These are phyloP conservation scores for Eueremaeus valkanovi DNA, from an alignment of 2,888 invertebrate species.

Conservation along the genomic window DNA sequence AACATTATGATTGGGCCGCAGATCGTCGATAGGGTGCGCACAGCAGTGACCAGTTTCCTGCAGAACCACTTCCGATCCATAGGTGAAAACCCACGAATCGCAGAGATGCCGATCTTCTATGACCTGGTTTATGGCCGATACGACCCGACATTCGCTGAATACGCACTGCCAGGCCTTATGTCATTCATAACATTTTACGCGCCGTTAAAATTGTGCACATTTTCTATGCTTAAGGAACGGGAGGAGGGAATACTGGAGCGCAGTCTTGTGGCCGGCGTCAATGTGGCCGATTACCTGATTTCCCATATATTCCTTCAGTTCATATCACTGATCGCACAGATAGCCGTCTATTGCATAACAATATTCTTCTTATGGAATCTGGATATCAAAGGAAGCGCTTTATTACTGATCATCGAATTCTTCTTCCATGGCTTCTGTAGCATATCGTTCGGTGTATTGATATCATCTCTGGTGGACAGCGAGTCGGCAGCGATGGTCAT, in stretches of 20 bases:
- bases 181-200: constrained; percentile 10
- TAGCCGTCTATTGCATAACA: not conserved
- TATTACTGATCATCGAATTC: not conserved
- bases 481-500: constrained; percentile 16
- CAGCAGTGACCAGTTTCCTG: not conserved
- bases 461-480: not conserved
- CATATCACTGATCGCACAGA: not conserved
- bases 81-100: constrained; percentile 2
- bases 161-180: constrained; percentile 1
- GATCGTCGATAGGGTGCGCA: constrained; percentile 3
- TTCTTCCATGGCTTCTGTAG: constrained; percentile 4
- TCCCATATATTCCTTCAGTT: not conserved
- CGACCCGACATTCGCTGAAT: constrained; percentile 12
- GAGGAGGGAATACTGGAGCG: constrained; percentile 5
- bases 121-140: not conserved
- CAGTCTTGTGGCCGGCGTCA: constrained; percentile 17
- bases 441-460: not conserved
- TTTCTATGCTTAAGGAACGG: constrained; percentile 16
- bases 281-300: not conserved
- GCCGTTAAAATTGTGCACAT: constrained; percentile 8
- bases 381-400: not conserved
- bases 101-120: not conserved
- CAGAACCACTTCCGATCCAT: not conserved
- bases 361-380: constrained; percentile 2
- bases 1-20: constrained; percentile 13